phyloP scores from a whole-genome alignment of 1,140 invertebrate species.

The Cotesia chilonis region DNA sequence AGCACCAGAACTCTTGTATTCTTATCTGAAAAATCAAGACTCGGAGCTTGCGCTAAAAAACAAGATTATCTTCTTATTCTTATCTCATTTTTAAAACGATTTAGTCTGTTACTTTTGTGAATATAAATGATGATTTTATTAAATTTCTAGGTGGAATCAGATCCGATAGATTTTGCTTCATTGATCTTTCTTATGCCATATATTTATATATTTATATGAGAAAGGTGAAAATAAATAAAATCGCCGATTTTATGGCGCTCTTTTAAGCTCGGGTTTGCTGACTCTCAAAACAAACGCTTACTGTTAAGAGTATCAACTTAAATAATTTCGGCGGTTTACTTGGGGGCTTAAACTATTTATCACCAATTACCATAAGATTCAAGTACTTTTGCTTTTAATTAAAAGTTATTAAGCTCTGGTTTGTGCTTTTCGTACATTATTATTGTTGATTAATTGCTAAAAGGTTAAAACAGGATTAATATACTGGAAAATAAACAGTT shows the following conservation, averaged over 20 bases:
- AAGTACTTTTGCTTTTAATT: neutral
- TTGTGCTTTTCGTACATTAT: too few species aligned
- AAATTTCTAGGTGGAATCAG: neutral
- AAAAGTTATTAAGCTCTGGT: neutral
- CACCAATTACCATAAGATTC: constrained; percentile 10
- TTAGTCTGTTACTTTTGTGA: neutral
- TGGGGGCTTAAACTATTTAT: constrained; percentile 15
- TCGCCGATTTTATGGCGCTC: neutral
- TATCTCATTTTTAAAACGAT: constrained; percentile 13
- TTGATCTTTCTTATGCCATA: neutral
- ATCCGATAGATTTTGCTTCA: neutral
- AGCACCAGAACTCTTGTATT: neutral
- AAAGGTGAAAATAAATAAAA: neutral
- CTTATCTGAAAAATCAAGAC: constrained; percentile 1
- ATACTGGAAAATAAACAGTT: too few species aligned
- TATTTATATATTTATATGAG: too few species aligned
- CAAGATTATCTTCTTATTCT: constrained; percentile 11
- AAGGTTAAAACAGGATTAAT: too few species aligned
- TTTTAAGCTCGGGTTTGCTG: neutral
- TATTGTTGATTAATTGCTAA: too few species aligned
- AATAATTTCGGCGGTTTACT: constrained; percentile 2
- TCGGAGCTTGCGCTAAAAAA: constrained; percentile 3
- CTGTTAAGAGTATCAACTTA: neutral
- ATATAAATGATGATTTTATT: constrained; percentile 5
- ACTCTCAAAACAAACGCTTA: constrained; percentile 1